Base-by-base conservation (phyloP, 1,140 invertebrate genomes). In the Apolygus lucorum region DNA sequence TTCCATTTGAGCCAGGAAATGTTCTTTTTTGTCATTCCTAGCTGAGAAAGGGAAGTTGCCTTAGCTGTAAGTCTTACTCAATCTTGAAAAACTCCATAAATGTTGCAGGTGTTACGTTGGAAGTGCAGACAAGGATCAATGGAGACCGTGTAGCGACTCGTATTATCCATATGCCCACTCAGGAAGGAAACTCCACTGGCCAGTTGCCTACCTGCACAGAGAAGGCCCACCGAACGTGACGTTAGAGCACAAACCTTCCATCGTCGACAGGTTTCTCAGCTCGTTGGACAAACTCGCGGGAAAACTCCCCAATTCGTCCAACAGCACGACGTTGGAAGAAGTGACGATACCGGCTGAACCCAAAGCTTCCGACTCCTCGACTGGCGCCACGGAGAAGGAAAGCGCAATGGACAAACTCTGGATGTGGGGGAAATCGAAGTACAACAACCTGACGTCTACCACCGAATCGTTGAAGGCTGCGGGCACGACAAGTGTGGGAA, bases 91-190 rank as follows among this genome's bases (percentile, higher is more conserved):
- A n/a, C n/a, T n/a, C n/a, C n/a, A n/a, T n/a, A n/a, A 24, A 54
- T 54, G 14, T 34, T 66, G 1, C 72, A 90, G 89, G 89, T 91
- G 90, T 76, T 89, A 89, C 77, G 90, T 92, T 1, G 90, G 90
- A 25, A 75, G 73, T 59, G 81, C 84, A 11, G 79, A 79, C 0
- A 78, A 81, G 11, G 88, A 90, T 52, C 90, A 92, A 79, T 92
- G 90, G 90, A 81, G 90, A 25, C 90, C 90, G 24, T 92, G 90
- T 76, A 91, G 87, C 74, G 90, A 92, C 71, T 84, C 85, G 29
- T 91, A 92, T 75, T 90, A 84, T 74, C 89, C 90, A 0, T 83
- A 76, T 25, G 72, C 73, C 11, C 72, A 75, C 26, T 72, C 73
- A 70, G 74, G 75, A 13, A 76, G 71, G 68, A 79, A 83, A 1